A percentile compares a stretch with the other conserved stretches of the same genome.
These are phyloP conservation scores for Cryptosula pallasiana DNA, from an alignment of 2,888 invertebrate genomes.

Conservation along the genomic window DNA sequence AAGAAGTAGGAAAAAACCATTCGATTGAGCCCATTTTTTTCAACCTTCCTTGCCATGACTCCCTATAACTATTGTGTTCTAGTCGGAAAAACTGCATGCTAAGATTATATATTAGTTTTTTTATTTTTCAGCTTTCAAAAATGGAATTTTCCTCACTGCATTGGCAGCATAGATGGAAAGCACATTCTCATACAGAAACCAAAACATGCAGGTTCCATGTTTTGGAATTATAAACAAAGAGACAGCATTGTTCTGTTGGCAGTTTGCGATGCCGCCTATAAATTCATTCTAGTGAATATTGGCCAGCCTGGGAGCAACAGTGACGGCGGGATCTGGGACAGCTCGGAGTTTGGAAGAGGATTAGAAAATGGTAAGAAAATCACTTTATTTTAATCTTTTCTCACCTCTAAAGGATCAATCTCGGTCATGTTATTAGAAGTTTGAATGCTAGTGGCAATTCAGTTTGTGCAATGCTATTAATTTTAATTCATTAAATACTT, in stretches of 20 bases:
- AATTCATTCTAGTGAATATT: neutral
- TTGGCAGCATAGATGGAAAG: constrained; percentile 3
- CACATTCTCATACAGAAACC: neutral
- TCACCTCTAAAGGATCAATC: too few relatives aligned
- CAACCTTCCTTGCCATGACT: too few relatives aligned
- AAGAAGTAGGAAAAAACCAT: too few relatives aligned
- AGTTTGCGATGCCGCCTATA: neutral
- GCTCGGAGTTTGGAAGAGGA: neutral
- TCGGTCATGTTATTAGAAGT: too few relatives aligned
- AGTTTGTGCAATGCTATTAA: too few relatives aligned
- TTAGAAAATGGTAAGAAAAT: constrained; percentile 1
- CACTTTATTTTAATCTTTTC: too few relatives aligned
- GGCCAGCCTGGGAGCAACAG: neutral
- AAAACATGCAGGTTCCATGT: neutral
- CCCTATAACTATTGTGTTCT: too few relatives aligned
- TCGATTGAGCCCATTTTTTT: too few relatives aligned
- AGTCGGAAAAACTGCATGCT: too few relatives aligned
- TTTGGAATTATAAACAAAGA: constrained; percentile 4
- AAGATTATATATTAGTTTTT: too few relatives aligned
- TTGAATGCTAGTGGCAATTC: too few relatives aligned
- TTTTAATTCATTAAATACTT: too few relatives aligned
- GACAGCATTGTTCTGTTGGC: constrained; percentile 6
- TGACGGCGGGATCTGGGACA: constrained; percentile 1
- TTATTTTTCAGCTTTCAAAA: constrained; percentile 1
- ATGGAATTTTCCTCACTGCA: constrained; percentile 21